Percentiles rank a stretch among this genome's conserved stretches.
phyloP scores from a whole-genome alignment of 2,113 vertebrate genomes.

The Platysternon megacephalum region DNA sequence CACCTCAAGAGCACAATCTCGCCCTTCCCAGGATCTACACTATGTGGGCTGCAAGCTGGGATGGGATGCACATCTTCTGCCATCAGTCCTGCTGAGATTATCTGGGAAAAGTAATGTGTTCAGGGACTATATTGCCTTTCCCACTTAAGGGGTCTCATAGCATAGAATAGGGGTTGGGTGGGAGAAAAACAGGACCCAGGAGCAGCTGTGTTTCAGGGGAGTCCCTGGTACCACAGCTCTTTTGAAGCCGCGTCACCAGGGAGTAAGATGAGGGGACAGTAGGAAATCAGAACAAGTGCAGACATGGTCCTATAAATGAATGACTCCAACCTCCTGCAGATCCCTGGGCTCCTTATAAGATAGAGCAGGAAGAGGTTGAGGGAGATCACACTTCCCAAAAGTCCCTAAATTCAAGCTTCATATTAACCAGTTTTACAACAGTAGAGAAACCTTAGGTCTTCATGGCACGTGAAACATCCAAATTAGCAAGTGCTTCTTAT shows the following conservation, averaged over 20 bases:
- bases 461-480: not conserved
- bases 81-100: not conserved
- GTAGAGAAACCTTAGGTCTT: constrained; percentile 25
- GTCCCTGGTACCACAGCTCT: not conserved
- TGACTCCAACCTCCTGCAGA: not conserved
- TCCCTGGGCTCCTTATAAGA: not conserved
- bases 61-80: not conserved
- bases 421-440: constrained; percentile 16
- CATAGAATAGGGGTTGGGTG: not conserved
- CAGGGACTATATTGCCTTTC: not conserved
- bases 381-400: constrained; percentile 10
- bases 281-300: not conserved
- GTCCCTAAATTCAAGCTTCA: constrained; percentile 33
- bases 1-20: not conserved
- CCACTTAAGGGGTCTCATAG: too few relatives aligned
- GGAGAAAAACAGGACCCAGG: not conserved
- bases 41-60: not conserved
- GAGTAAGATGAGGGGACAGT: not conserved
- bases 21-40: not conserved
- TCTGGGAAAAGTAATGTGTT: not conserved
- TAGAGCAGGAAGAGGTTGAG: constrained; percentile 7
- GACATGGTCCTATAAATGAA: rapidly evolving
- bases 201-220: not conserved
- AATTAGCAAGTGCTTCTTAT: not conserved
- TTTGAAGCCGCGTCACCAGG: not conserved